These are phyloP conservation scores for Caprella mutica DNA, from an alignment of 2,888 invertebrate genomes.

Conservation along the genomic window DNA sequence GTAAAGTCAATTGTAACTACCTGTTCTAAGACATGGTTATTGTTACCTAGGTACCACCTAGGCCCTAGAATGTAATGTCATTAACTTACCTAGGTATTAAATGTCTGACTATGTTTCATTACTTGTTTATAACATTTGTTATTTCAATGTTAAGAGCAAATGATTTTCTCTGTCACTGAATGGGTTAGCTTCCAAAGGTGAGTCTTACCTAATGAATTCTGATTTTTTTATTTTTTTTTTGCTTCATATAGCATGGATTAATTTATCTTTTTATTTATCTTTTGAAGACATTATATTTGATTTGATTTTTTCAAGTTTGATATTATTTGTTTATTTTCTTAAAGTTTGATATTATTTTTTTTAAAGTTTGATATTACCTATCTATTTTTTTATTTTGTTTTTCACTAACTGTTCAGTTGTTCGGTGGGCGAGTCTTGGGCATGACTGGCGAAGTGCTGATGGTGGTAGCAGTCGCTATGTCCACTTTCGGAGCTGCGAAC, in stretches of 20 bases:
- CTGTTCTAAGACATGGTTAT: no score
- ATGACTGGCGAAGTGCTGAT: constrained; percentile 51
- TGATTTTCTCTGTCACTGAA: no score
- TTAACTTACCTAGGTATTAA: no score
- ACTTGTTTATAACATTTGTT: no score
- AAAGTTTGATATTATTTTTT: background rate
- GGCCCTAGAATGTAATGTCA: no score
- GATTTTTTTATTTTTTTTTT: background rate
- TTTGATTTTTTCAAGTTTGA: background rate
- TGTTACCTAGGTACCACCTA: no score
- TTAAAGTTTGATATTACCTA: background rate
- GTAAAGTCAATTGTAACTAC: no score
- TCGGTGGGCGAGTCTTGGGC: constrained; percentile 74
- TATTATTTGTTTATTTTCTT: background rate
- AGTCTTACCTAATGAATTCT: background rate
- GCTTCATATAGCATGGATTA: background rate
- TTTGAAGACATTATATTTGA: background rate
- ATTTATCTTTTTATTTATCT: background rate
- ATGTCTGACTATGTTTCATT: no score
- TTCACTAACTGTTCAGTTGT: constrained; percentile 49
- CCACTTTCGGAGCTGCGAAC: constrained; percentile 39
- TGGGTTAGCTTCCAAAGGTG: no score
- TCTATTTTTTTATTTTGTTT: background rate
- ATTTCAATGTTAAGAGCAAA: no score
- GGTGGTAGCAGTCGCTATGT: constrained; percentile 57